Conservation (phyloP, 2,113 vertebrate genomes). For the Cercocebus atys region DNA sequence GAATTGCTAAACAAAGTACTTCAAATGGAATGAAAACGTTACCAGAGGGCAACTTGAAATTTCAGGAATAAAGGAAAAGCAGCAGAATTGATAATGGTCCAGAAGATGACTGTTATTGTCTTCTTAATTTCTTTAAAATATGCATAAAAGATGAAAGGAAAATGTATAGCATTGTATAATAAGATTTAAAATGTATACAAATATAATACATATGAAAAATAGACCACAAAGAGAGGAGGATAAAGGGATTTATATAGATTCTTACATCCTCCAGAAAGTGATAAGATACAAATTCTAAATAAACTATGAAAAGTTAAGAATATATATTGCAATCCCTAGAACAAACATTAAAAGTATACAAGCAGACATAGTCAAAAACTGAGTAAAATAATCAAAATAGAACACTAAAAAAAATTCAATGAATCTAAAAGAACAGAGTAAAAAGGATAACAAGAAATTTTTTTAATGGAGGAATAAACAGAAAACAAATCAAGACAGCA, state of each 20-base stretch:
- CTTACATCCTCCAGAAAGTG: neutral
- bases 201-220: neutral
- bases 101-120: neutral
- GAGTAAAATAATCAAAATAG: neutral
- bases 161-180: neutral
- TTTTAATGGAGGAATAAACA: neutral
- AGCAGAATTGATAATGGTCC: neutral
- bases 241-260: neutral
- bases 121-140: neutral
- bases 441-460: neutral
- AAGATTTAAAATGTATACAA: neutral
- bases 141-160: neutral
- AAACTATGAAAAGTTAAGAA: neutral
- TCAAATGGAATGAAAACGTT: neutral
- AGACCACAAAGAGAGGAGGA: neutral
- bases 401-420: neutral
- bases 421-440: neutral
- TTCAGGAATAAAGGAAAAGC: neutral
- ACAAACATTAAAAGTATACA: neutral
- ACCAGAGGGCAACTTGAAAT: neutral
- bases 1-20: neutral
- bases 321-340: neutral
- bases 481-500: neutral
- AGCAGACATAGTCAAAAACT: neutral
- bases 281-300: neutral